Conservation (phyloP, 2,113 vertebrate species). For the Nanorana parkeri region DNA sequence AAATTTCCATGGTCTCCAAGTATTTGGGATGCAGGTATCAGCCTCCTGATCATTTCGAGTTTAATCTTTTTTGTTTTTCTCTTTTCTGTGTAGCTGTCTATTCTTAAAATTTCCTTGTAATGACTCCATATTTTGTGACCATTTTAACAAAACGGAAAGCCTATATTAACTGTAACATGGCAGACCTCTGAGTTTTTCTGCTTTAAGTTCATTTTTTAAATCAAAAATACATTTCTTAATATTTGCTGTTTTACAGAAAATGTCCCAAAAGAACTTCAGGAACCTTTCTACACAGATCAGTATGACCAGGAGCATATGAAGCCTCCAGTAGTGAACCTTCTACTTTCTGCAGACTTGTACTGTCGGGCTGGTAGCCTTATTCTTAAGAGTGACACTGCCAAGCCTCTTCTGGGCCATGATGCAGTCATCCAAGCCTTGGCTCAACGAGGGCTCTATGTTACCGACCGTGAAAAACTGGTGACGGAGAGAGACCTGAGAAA, state of each 20-base stretch:
- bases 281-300: constrained; percentile 97
- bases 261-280: constrained; percentile 86
- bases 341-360: constrained; percentile 95
- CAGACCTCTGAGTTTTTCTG: too few species aligned
- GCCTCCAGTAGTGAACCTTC: constrained; percentile 88
- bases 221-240: background rate
- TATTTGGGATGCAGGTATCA: too few species aligned
- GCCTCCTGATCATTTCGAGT: too few species aligned
- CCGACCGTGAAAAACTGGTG: constrained; percentile 92
- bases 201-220: too few species aligned
- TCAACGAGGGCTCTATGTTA: constrained; percentile 93
- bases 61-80: too few species aligned
- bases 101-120: too few species aligned
- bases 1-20: too few species aligned
- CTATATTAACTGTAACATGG: too few species aligned
- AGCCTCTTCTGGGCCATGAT: constrained; percentile 91
- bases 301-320: constrained; percentile 98
- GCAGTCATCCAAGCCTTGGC: constrained; percentile 95
- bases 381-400: constrained; percentile 86
- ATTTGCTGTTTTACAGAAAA: constrained; percentile 76
- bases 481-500: constrained; percentile 92
- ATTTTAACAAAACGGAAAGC: too few species aligned
- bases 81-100: too few species aligned
- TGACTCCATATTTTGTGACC: too few species aligned
- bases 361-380: constrained; percentile 92